These are phyloP conservation scores for Pachycephus smyrnensis DNA, from an alignment of 2,888 invertebrate species.

Conservation along the genomic window DNA sequence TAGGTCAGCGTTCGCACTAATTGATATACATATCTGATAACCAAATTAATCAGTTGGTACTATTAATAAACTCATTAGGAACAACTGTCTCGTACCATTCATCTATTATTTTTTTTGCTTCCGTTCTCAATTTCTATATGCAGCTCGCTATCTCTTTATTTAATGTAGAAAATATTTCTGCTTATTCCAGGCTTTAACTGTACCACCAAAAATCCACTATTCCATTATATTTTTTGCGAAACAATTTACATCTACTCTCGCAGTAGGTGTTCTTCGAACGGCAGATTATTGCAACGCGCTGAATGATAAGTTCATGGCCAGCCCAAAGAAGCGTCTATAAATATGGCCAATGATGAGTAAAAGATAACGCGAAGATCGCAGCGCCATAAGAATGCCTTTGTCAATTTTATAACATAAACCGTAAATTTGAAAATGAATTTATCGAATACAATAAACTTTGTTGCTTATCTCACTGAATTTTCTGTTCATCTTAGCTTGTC, in stretches of 20 bases:
- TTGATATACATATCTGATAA: conserved; percentile 25
- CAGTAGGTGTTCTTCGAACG: not conserved
- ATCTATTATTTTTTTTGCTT: not conserved
- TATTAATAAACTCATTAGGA: conserved; percentile 48
- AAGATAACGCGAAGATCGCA: not conserved
- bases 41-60: conserved; percentile 48
- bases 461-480: not conserved
- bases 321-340: not conserved
- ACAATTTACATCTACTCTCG: not conserved
- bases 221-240: not conserved
- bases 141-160: not conserved
- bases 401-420: not conserved
- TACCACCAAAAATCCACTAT: not conserved
- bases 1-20: conserved; percentile 44
- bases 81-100: not conserved
- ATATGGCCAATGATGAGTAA: not conserved
- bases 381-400: not conserved
- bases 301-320: not conserved
- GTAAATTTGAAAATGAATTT: not conserved
- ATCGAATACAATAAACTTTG: not conserved
- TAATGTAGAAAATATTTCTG: not conserved
- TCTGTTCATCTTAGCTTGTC: not conserved
- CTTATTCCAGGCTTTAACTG: not conserved
- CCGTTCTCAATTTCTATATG: not conserved
- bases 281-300: not conserved